Evolutionary conservation across 2,888 invertebrate species (phyloP), one percentile per base, ranked within the genome.

Genomic region (Apoda limacodes): DNA sequence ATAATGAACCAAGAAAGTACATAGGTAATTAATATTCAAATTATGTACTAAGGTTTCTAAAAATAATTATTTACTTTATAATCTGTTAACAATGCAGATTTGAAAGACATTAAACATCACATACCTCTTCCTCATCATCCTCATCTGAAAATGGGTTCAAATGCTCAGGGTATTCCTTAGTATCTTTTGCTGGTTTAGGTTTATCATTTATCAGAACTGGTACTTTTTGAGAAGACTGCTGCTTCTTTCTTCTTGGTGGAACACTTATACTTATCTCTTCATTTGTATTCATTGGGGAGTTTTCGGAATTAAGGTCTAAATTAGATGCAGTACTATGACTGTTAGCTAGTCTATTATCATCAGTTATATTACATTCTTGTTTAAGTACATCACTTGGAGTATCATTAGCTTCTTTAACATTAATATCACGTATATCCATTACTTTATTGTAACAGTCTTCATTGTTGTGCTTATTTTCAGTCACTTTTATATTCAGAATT

Each of bases 91-190:
- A 9, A 13, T 10, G 30, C 9, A 14, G 6, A 29, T 9, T 7
- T 9, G 14, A 14, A 5, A 17, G 15, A 13, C 5, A 13, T 22
- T 25, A 10, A 31, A 32, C 27, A 12, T 19, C 13, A 11, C 5
- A 28, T 19, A 43, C 43, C 37, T 52, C n/a, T n/a, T 66, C 65
- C 45, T 69, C 74, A 24, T 72, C 74, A 22, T 85, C 84, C 13
- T 90, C 90, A 45, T 88, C 88, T 19, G 84, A 87, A 69, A 95
- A 95, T 4, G 94, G 94, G 81, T 95, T 94, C 40, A 93, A 76
- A 54, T 90, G 85, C 41, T 86, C 86, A 1, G 94, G 94, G 72
- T 94, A 93, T 40, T 60, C 45, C 39, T 58, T 59, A 7, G 33
- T 39, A 32, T 13, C 43, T 32, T 35, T 48, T 52, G 4, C 37